Evolutionary conservation across 2,888 invertebrate species (phyloP).

Genomic region (Caenorhabditis sp.): DNA sequence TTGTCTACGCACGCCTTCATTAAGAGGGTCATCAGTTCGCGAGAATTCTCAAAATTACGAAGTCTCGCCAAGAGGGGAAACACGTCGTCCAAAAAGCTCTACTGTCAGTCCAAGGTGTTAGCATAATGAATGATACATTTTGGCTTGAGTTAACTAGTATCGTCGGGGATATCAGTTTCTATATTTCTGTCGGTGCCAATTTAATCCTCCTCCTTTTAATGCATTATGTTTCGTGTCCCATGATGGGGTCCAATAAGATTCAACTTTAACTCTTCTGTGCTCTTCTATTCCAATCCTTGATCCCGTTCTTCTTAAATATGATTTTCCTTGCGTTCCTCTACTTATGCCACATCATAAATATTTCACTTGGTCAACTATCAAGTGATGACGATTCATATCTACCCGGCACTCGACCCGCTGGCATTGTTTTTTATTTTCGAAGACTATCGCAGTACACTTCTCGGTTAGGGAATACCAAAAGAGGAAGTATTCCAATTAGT

Average conservation of each 20-base stretch:
- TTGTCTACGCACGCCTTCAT: slow-evolving; percentile 15
- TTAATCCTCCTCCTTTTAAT: slow-evolving; percentile 14
- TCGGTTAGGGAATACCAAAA: neutral
- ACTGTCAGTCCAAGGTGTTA: slow-evolving; percentile 27
- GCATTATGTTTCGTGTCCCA: slow-evolving; percentile 17
- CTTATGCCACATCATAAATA: slow-evolving; percentile 20
- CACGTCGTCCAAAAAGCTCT: slow-evolving; percentile 27
- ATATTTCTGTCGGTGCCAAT: slow-evolving; percentile 6
- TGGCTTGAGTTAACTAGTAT: slow-evolving; percentile 7
- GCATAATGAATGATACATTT: neutral
- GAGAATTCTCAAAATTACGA: slow-evolving; percentile 37
- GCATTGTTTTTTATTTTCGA: slow-evolving; percentile 42
- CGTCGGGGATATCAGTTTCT: slow-evolving; percentile 2
- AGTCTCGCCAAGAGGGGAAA: slow-evolving; percentile 20
- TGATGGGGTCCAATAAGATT: slow-evolving; percentile 38
- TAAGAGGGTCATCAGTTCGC: neutral
- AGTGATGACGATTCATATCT: slow-evolving; percentile 35
- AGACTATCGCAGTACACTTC: slow-evolving; percentile 28
- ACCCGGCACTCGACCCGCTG: slow-evolving; percentile 39
- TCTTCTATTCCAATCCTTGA: slow-evolving; percentile 26
- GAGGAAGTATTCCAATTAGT: slow-evolving; percentile 5
- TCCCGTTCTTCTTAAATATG: slow-evolving; percentile 35
- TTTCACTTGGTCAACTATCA: slow-evolving; percentile 44
- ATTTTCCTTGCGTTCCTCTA: slow-evolving; percentile 25
- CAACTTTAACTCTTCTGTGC: slow-evolving; percentile 52